Conservation (phyloP, 2,888 invertebrate species). For the Eustalomyia histrio region DNA sequence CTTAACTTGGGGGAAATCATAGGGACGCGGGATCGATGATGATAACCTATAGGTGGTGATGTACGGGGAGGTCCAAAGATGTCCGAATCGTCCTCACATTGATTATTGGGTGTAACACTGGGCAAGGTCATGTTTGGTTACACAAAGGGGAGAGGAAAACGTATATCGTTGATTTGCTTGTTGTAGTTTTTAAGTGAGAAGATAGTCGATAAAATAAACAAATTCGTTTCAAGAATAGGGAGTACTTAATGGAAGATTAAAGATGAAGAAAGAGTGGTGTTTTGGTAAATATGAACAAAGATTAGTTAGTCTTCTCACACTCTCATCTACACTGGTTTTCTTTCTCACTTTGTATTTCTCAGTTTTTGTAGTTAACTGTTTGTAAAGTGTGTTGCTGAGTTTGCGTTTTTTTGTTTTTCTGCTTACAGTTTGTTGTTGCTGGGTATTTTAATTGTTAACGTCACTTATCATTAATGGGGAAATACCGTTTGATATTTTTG, state of each 20-base stretch:
- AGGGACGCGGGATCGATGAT: constrained; percentile 85
- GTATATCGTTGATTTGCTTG: not conserved
- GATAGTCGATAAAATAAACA: not conserved
- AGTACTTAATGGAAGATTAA: constrained; percentile 13
- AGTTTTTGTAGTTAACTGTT: constrained; percentile 42
- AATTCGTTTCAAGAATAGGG: constrained; percentile 5
- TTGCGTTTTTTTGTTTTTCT: constrained; percentile 56
- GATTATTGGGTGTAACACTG: constrained; percentile 72
- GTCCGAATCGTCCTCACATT: constrained; percentile 81
- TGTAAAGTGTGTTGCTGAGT: constrained; percentile 62
- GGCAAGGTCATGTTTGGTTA: constrained; percentile 75
- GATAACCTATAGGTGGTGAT: constrained; percentile 81
- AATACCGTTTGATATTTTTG: constrained; percentile 56
- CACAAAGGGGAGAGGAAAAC: not conserved
- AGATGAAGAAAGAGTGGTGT: not conserved
- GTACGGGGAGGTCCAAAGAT: constrained; percentile 88
- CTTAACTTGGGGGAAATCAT: constrained; percentile 94
- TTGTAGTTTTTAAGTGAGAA: not conserved
- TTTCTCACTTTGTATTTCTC: constrained; percentile 27
- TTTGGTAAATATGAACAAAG: not conserved
- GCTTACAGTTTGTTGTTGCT: constrained; percentile 24
- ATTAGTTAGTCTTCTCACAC: constrained; percentile 32
- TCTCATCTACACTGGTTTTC: constrained; percentile 14
- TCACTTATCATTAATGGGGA: constrained; percentile 49
- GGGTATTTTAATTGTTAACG: constrained; percentile 54